These are phyloP conservation scores for Merluccius polli DNA, from an alignment of 2,797 vertebrate species.

Conservation along the genomic window DNA sequence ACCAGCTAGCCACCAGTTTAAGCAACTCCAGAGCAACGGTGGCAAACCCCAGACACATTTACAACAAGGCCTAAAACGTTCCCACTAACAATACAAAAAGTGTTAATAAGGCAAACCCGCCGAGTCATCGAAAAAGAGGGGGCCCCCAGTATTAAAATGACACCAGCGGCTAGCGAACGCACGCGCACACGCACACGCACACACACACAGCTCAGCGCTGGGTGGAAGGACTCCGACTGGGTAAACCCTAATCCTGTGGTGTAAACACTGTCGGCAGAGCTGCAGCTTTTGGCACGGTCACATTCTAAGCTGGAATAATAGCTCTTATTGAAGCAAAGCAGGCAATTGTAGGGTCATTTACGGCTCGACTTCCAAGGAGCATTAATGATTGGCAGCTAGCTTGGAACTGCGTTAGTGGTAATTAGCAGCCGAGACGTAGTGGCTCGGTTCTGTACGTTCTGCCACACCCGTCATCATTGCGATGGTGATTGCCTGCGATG, in stretches of 20 bases:
- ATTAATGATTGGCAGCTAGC: conserved; percentile 40
- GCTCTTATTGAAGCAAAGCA: conserved; percentile 56
- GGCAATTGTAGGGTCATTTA: conserved; percentile 56
- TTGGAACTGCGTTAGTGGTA: neutral
- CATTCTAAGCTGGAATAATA: conserved; percentile 64
- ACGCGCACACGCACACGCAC: neutral
- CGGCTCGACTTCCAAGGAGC: conserved; percentile 57
- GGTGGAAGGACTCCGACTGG: conserved; percentile 49
- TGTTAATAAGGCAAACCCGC: conserved; percentile 9
- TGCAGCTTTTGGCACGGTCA: conserved; percentile 50
- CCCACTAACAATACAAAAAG: neutral
- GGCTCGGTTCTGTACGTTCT: neutral
- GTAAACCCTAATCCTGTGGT: conserved; percentile 63
- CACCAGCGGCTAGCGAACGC: neutral
- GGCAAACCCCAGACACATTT: neutral
- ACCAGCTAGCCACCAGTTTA: neutral
- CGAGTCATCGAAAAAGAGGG: conserved; percentile 9
- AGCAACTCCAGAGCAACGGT: neutral
- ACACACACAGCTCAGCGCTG: conserved; percentile 37
- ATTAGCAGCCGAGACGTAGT: too few species aligned
- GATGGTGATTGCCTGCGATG: neutral
- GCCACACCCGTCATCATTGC: neutral
- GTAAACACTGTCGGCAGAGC: conserved; percentile 59
- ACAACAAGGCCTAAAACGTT: neutral
- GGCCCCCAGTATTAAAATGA: conserved; percentile 3